Conservation (phyloP, 2,797 vertebrate species). For the Acanthornis magna region DNA sequence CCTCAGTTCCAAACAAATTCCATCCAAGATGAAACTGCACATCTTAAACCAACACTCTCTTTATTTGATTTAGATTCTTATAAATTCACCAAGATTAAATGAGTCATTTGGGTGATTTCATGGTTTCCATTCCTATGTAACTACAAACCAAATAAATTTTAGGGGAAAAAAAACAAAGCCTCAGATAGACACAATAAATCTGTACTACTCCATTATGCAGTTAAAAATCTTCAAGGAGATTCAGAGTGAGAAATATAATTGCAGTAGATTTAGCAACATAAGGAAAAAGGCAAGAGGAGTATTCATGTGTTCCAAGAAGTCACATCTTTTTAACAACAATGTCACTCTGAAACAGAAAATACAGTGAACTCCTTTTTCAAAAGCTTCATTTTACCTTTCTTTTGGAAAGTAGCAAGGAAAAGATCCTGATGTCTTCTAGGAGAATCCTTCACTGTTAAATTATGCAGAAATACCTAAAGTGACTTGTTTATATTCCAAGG, state of each 20-base stretch:
- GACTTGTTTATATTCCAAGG: neutral
- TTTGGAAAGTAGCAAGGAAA: neutral
- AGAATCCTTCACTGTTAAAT: neutral
- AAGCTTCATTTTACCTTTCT: neutral
- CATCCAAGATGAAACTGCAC: neutral
- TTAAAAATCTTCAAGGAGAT: neutral
- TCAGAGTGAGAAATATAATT: neutral
- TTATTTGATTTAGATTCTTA: neutral
- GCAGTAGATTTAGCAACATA: neutral
- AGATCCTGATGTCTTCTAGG: neutral
- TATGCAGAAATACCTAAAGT: neutral
- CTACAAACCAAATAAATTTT: neutral
- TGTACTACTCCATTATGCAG: neutral
- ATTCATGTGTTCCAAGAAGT: neutral
- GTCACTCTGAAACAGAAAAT: neutral
- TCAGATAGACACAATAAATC: neutral
- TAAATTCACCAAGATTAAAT: conserved; percentile 12
- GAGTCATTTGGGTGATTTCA: neutral
- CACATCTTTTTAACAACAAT: neutral
- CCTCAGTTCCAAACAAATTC: conserved; percentile 4
- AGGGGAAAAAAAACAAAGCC: neutral
- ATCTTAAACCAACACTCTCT: neutral
- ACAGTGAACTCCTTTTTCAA: neutral
- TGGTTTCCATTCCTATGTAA: neutral
- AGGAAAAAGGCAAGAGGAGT: neutral